A percentile compares a stretch with the other conserved stretches of the same genome.
Conservation (phyloP, 1,140 invertebrate species). For the Mylabris phalerata region DNA sequence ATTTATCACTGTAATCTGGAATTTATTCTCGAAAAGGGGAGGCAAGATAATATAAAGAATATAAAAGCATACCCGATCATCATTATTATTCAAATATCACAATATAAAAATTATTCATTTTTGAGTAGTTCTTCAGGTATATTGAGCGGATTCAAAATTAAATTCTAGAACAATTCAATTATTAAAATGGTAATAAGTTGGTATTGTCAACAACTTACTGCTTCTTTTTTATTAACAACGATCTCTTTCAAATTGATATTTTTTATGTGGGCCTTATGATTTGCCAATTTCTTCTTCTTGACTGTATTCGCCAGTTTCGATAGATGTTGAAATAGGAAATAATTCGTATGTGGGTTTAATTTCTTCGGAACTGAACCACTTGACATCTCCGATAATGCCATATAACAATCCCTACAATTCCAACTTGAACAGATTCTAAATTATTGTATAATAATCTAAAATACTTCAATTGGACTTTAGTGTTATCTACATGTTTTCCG, state of each 20-base stretch:
- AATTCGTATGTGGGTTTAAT: slow-evolving; percentile 14
- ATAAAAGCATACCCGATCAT: too few species aligned
- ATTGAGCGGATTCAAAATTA: slow-evolving; percentile 9
- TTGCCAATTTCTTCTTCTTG: slow-evolving; percentile 5
- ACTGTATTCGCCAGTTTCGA: slow-evolving; percentile 15
- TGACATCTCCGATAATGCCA: slow-evolving; percentile 24
- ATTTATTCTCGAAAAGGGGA: too few species aligned
- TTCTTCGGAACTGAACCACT: slow-evolving; percentile 14
- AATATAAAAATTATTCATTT: too few species aligned
- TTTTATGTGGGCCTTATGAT: not conserved
- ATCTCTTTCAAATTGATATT: not conserved
- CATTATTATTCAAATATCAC: too few species aligned
- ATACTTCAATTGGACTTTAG: slow-evolving; percentile 25
- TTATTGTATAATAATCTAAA: not conserved
- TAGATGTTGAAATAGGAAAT: slow-evolving; percentile 25
- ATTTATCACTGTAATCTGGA: too few species aligned
- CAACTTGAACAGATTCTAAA: not conserved
- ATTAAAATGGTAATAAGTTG: not conserved
- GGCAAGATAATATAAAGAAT: too few species aligned
- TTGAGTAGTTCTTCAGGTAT: not conserved
- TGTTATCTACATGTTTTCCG: slow-evolving; percentile 18
- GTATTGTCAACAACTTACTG: not conserved
- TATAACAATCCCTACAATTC: slow-evolving; percentile 23
- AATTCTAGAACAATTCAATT: slow-evolving; percentile 2
- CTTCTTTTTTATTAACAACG: slow-evolving; percentile 1